A percentile compares a stretch with the other conserved stretches of the same genome.
Conservation (phyloP, 2,797 vertebrate species). For the Eptatretus atami region DNA sequence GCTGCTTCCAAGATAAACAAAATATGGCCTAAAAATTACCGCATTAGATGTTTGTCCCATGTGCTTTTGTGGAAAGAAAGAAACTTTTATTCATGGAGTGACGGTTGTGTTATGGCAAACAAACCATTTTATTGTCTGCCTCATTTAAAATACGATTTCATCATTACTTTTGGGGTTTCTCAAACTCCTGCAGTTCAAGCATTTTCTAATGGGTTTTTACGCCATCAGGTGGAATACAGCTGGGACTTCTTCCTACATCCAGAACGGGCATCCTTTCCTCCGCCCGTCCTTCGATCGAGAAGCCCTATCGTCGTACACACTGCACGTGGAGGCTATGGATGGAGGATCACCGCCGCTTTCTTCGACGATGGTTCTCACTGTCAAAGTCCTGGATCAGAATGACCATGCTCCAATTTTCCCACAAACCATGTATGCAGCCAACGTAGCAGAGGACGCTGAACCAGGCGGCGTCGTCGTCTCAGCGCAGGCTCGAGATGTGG, state of each 20-base stretch:
- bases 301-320: constrained; percentile 22
- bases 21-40: too few species aligned
- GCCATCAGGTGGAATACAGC: constrained; percentile 31
- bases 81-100: too few species aligned
- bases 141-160: too few species aligned
- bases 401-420: constrained; percentile 54
- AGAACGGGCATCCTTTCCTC: constrained; percentile 37
- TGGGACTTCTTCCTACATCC: constrained; percentile 37
- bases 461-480: constrained; percentile 40
- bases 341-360: constrained; percentile 28
- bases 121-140: too few species aligned
- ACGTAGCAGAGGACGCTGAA: constrained; percentile 41
- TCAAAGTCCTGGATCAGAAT: constrained; percentile 50
- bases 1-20: too few species aligned
- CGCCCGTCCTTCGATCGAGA: constrained; percentile 39
- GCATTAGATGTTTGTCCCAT: too few species aligned
- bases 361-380: constrained; percentile 25
- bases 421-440: constrained; percentile 28
- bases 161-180: too few species aligned
- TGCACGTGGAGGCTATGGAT: constrained; percentile 36
- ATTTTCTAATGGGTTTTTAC: constrained; percentile 4
- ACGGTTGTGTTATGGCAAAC: too few species aligned
- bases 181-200: too few species aligned
- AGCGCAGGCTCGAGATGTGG: constrained; percentile 37
- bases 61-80: too few species aligned